A percentile compares a stretch with the other conserved stretches of the same genome.
phyloP scores from a whole-genome alignment of 1,140 invertebrate genomes.

The Halyomorpha halys region DNA sequence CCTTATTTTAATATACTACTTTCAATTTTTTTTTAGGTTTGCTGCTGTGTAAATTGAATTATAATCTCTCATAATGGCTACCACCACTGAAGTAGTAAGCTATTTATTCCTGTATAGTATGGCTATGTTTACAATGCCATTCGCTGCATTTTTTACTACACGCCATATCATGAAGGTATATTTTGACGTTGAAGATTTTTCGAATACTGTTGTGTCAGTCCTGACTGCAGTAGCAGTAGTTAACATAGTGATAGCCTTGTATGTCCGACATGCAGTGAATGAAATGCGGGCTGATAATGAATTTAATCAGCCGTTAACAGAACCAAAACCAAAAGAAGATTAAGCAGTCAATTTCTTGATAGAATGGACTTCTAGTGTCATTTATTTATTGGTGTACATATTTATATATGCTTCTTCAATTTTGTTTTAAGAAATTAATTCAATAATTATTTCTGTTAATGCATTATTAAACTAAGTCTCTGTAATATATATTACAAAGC shows the following conservation, averaged over 20 bases:
- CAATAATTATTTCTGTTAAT: too few relatives aligned
- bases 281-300: constrained; percentile 10
- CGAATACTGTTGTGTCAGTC: neutral
- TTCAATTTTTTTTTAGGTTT: neutral
- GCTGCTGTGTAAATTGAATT: neutral
- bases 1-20: neutral
- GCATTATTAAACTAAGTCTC: too few relatives aligned
- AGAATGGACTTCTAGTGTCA: too few relatives aligned
- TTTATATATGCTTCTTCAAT: too few relatives aligned
- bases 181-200: constrained; percentile 12
- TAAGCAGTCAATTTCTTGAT: too few relatives aligned
- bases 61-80: neutral
- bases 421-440: too few relatives aligned
- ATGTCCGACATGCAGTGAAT: constrained; percentile 3
- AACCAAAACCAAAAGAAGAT: too few relatives aligned
- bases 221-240: constrained; percentile 9
- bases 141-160: constrained; percentile 8
- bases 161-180: neutral
- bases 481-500: too few relatives aligned
- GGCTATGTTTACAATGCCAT: constrained; percentile 10
- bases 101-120: constrained; percentile 15
- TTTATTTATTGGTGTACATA: too few relatives aligned
- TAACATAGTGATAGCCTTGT: constrained; percentile 8
- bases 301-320: neutral
- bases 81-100: neutral